Base-by-base conservation (phyloP, 2,888 invertebrate genomes). In the Eugnorisma glareosa region DNA sequence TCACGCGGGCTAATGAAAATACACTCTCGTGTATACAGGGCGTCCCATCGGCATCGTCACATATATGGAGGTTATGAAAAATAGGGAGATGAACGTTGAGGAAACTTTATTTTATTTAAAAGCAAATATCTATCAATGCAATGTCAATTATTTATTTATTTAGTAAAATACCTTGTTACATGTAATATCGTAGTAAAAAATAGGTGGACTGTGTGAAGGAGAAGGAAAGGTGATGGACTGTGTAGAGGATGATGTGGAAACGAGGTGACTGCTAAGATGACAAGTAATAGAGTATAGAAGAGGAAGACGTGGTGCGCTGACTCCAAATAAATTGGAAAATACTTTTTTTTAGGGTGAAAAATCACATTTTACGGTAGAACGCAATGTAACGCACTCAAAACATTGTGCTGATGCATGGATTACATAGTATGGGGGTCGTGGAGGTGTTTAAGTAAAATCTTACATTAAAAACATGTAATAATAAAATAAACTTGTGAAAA, bases 1-100 rank as follows among this genome's bases (percentile, higher is more conserved):
- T 74, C 59, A 78, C 73, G 35, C 13, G 67, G 8, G 35, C 45
- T 69, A 82, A 73, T 71, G 61, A 71, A 73, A 81, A 75, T 75
- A 67, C 57, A 35, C 57, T 64, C 57, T 64, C 21, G 57, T 48
- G 54, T 57, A 45, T 21, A 35, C 61, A 24, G 24, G 51, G 21
- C 4, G 21, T 18, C 7, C 21, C 28, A 74, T 73, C 7, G 57
- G 15, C n/a, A 37, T 59, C 18, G 28, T 6, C 35, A 35, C 28
- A 54, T 10, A n/a, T n/a, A n/a, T n/a, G 2, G 43, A 31, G 18
- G 31, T 59, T 59, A 61, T 24, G 35, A 35, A 35, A 35, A 35
- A 0, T 61, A 35, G 11, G 35, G n/a, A 28, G 13, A 57, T 28
- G 13, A n/a, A n/a, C 51, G 51, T 54, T 54, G n/a, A 54, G n/a